Percentiles rank a stretch among this genome's conserved stretches.
Evolutionary conservation across 2,113 vertebrate genomes (phyloP).

Genomic region (Shinisaurus crocodilurus): DNA sequence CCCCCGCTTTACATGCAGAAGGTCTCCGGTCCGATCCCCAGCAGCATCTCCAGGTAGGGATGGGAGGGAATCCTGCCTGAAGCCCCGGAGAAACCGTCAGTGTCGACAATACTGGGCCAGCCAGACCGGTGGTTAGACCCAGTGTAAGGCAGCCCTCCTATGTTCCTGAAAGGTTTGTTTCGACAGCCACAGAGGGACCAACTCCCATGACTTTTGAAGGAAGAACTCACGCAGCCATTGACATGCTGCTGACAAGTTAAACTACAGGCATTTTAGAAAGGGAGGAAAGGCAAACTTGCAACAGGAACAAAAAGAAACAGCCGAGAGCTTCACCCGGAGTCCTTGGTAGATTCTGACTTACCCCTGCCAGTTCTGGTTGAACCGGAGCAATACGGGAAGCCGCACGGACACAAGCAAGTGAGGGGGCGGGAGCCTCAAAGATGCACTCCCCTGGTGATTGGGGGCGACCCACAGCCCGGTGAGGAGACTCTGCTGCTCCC

Average conservation of each 20-base stretch:
- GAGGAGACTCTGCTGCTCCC: conserved; percentile 75
- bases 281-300: background rate
- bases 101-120: background rate
- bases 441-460: conserved; percentile 69
- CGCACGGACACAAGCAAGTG: conserved; percentile 69
- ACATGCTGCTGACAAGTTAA: background rate
- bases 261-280: background rate
- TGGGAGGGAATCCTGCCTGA: background rate
- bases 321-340: conserved; percentile 43
- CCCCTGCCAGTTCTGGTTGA: conserved; percentile 75
- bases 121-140: background rate
- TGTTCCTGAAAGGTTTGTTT: background rate
- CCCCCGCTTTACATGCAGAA: background rate
- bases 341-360: conserved; percentile 70
- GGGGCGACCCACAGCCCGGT: conserved; percentile 65
- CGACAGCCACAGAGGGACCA: no score
- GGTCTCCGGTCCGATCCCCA: background rate
- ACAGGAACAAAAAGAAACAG: no score
- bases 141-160: background rate
- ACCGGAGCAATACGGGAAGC: conserved; percentile 74
- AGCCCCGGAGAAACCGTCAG: background rate
- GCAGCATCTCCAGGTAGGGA: background rate
- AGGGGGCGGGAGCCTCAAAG: conserved; percentile 72
- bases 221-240: background rate
- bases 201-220: background rate